Percentiles rank a stretch among this genome's conserved stretches.
These are phyloP conservation scores for Manis pentadactyla DNA, from an alignment of 2,797 vertebrate genomes.

Conservation along the genomic window DNA sequence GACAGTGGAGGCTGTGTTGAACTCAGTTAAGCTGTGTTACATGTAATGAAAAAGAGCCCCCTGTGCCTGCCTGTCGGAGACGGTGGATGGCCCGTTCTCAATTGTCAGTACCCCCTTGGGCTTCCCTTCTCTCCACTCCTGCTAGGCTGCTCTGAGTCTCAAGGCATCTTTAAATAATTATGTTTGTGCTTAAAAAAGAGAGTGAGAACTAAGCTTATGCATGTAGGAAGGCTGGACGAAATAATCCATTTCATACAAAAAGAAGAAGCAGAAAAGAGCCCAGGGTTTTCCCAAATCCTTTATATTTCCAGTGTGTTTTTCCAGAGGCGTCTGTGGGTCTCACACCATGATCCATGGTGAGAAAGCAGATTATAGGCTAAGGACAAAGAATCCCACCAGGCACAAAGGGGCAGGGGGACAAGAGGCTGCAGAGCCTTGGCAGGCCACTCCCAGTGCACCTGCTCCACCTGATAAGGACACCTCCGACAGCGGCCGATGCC, in stretches of 20 bases:
- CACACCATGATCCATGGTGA: conserved; percentile 46
- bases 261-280: conserved; percentile 55
- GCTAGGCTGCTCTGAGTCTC: conserved; percentile 70
- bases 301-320: conserved; percentile 69
- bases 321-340: conserved; percentile 78
- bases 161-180: conserved; percentile 56
- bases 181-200: conserved; percentile 27
- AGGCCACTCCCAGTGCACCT: conserved; percentile 89
- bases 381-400: conserved; percentile 85
- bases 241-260: conserved; percentile 83
- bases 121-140: conserved; percentile 60
- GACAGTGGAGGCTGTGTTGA: conserved; percentile 78
- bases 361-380: conserved; percentile 77
- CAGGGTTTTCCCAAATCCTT: conserved; percentile 69
- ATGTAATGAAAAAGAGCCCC: conserved; percentile 85
- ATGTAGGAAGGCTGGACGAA: conserved; percentile 79
- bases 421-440: conserved; percentile 85
- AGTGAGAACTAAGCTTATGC: neutral
- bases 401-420: conserved; percentile 83
- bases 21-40: conserved; percentile 83
- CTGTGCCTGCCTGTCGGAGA: conserved; percentile 74
- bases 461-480: conserved; percentile 91
- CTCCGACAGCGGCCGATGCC: conserved; percentile 88
- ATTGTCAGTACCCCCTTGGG: conserved; percentile 82
- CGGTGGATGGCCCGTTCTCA: conserved; percentile 72